phyloP scores from a whole-genome alignment of 2,113 vertebrate species.

The Geothlypis trichas region DNA sequence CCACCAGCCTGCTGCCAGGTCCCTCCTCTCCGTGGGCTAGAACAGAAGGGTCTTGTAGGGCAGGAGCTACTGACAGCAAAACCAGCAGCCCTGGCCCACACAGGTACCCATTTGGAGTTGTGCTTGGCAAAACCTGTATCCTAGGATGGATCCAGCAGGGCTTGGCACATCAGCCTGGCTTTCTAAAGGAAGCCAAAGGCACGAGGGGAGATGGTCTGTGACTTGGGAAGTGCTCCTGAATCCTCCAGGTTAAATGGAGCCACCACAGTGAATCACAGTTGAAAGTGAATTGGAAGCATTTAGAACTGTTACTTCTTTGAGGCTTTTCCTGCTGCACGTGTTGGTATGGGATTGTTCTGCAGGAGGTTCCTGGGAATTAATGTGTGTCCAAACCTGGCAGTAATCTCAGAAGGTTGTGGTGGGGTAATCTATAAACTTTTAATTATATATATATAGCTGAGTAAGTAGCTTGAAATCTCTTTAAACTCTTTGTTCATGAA shows the following conservation, averaged over 20 bases:
- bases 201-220: background rate
- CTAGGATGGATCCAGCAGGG: background rate
- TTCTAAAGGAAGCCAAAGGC: conserved; percentile 3
- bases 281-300: conserved; percentile 33
- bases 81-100: background rate
- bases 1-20: background rate
- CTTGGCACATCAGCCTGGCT: background rate
- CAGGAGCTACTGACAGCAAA: background rate
- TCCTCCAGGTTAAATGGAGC: background rate
- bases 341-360: background rate
- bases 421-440: background rate
- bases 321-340: background rate
- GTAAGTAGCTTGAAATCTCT: conserved; percentile 28
- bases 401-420: background rate
- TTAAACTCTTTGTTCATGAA: conserved; percentile 33
- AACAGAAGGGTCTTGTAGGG: background rate
- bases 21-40: accelerated
- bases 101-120: background rate
- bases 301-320: background rate
- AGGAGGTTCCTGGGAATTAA: background rate
- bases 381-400: background rate
- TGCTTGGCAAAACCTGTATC: background rate
- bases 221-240: background rate
- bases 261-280: conserved; percentile 3
- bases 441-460: background rate